Conservation (phyloP, 2,888 invertebrate species). For the Serrognathus titanus region DNA sequence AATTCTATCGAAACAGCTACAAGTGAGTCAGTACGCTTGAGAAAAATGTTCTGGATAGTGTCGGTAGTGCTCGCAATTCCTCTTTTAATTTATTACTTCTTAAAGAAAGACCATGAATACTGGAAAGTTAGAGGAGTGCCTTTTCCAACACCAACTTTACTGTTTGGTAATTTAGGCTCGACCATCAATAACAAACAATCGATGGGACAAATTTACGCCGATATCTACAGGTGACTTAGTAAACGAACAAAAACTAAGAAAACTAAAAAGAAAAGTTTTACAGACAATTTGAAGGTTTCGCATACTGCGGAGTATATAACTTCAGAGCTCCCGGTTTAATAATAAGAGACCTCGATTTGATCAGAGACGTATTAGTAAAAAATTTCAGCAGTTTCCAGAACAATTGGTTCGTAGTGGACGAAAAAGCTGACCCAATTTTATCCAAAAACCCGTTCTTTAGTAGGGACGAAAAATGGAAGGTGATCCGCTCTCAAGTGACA, state of each 20-base stretch:
- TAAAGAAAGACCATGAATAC: conserved; percentile 1
- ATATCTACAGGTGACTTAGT: conserved; percentile 2
- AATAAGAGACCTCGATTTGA: conserved; percentile 18
- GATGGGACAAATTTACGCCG: neutral
- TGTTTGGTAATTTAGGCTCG: conserved; percentile 3
- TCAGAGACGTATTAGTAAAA: conserved; percentile 17
- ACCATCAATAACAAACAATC: neutral
- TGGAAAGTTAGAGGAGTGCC: conserved; percentile 6
- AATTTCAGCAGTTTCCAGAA: conserved; percentile 22
- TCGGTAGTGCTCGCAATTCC: neutral
- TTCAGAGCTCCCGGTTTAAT: conserved; percentile 16
- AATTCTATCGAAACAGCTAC: no score
- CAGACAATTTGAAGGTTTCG: conserved; percentile 5
- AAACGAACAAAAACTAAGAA: neutral
- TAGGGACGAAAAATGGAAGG: conserved; percentile 24
- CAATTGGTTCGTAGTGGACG: conserved; percentile 17
- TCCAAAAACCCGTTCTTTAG: conserved; percentile 20
- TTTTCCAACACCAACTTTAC: neutral
- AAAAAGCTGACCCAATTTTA: conserved; percentile 18
- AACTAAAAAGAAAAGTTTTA: neutral
- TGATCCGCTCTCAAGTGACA: conserved; percentile 29
- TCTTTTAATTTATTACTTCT: neutral
- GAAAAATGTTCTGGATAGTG: neutral
- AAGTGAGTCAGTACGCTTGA: no score
- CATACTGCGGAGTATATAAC: conserved; percentile 21